Evolutionary conservation across 2,888 invertebrate species (phyloP).

Genomic region (Protodeltote pygarga): DNA sequence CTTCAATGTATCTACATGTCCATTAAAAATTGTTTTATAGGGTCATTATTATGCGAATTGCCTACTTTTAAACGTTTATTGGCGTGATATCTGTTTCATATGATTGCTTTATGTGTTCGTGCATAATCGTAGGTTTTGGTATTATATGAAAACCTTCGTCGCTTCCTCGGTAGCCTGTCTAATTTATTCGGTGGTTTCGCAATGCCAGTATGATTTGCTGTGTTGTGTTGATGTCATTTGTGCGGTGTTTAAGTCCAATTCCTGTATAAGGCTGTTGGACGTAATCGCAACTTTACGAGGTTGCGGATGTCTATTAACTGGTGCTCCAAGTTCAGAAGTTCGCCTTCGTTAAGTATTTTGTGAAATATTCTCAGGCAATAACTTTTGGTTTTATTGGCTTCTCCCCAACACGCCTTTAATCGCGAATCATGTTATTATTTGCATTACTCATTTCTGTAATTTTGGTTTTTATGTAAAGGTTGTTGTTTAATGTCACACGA

Average conservation of each 20-base stretch:
- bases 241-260: constrained; percentile 16
- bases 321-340: constrained; percentile 39
- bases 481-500: neutral
- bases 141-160: constrained; percentile 3
- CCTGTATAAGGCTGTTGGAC: constrained; percentile 23
- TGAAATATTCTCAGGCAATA: constrained; percentile 22
- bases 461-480: too few relatives aligned
- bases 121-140: constrained; percentile 2
- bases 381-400: constrained; percentile 11
- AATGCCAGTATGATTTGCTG: constrained; percentile 28
- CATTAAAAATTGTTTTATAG: constrained; percentile 26
- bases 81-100: constrained; percentile 13
- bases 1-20: constrained; percentile 5
- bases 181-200: constrained; percentile 36
- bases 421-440: constrained; percentile 8
- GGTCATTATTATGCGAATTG: constrained; percentile 21
- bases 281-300: constrained; percentile 33
- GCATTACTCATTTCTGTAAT: constrained; percentile 1
- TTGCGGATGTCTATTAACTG: constrained; percentile 40
- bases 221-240: constrained; percentile 21
- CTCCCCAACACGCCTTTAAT: constrained; percentile 12
- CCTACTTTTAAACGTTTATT: constrained; percentile 15
- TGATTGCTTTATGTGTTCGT: constrained; percentile 4
- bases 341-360: constrained; percentile 30
- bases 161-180: constrained; percentile 32